Base-by-base conservation (phyloP, 2,888 invertebrate species). In the Spialia ferax region DNA sequence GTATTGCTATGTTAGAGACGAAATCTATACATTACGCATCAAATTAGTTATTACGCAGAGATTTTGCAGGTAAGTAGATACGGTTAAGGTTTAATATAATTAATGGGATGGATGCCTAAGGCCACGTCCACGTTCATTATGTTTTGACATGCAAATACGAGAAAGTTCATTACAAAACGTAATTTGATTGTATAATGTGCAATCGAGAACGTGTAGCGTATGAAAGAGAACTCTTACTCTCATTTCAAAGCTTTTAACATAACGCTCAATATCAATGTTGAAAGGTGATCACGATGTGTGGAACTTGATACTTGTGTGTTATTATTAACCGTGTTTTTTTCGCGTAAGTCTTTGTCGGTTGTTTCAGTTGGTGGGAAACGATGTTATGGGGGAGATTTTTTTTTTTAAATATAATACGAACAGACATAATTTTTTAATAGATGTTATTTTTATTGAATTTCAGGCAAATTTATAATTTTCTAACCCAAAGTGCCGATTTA, bases 141-240 rank as follows among this genome's bases (percentile, higher is more conserved):
- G 52, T 26, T 59, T 50, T n/a, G 52, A 60, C 52, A 38, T 52
- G 59, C 59, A 23, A 32, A 57, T 60, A 54, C 42, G 64, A 56
- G 63, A 66, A 66, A 66, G 57, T 52, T 66, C 64, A 64, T 66
- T 48, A 66, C 15, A 66, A 60, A 66, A 65, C 60, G n/a, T 66
- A 60, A 66, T 66, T 66, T 66, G 66, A 66, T 60, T 60, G 50
- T 65, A 65, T 65, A 65, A 59, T 48, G 20, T 10, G 56, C 32
- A 52, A 65, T 52, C 52, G 35, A 52, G 45, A 64, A 22, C 65
- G 38, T 65, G 38, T 29, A 20, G 45, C 15, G n/a, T 57, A 50
- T 60, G 50, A 57, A 66, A 29, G 42, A 54, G 52, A 4, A 20
- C 42, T n/a, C 29, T 54, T 66, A 66, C 66, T 54, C 66, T 60